Evolutionary conservation across 2,888 invertebrate genomes (phyloP), one percentile per base, ranked within the genome.

Genomic region (Melinaea menophilus): DNA sequence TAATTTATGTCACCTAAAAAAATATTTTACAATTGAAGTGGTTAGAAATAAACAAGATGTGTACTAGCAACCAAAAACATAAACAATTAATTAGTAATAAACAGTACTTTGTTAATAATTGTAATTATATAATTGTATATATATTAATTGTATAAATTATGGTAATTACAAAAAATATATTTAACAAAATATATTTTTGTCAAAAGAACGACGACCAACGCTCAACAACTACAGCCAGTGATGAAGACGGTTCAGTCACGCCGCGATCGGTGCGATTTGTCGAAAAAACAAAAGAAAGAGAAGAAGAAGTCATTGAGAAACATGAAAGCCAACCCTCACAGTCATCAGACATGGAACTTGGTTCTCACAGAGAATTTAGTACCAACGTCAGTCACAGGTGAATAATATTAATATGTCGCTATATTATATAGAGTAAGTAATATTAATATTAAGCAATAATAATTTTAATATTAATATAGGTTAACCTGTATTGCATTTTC

Each of bases 181-280:
- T n/a, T 22, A 51, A 11, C 3, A 46, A n/a, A 3, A 13, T 33
- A 22, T 46, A 37, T 31, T 22, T 61, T 59, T 51, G 56, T 37
- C 58, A 37, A 66, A 71, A 89, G 88, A 86, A 79, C 63, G 90
- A 90, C 4, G 88, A 89, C 60, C 88, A 88, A 65, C 77, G 88
- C 11, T 90, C 88, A 4, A 85, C 85, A 4, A 85, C 86, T 3
- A 88, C 88, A 2, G 88, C 88, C 0, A 91, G 91, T 41, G 93
- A 93, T 67, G 92, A 92, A 67, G 93, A 93, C 60, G 86, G 86
- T 0, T 92, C 93, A 5, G 88, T 91, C 51, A 91, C 92, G 4
- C 91, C 91, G 4, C 90, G 95, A 51, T 94, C 94, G 0, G 94
- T 95, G 4, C 92, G 94, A 22, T 94, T 95, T 78, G 91, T 92